Evolutionary conservation across 2,888 invertebrate genomes (phyloP).

Genomic region (Gisinianus flammeolus): DNA sequence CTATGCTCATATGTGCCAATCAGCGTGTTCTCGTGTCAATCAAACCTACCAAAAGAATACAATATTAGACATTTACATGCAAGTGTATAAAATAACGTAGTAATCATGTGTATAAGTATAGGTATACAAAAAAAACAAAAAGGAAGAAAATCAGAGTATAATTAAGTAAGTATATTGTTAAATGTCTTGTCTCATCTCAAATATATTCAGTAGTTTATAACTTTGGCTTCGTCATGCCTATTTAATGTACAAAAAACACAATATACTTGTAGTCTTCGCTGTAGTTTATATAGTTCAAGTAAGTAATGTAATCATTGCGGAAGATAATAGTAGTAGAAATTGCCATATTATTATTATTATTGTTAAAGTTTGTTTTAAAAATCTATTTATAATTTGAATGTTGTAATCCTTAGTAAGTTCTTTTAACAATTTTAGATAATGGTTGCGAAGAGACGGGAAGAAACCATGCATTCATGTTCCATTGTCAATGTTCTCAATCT

Average conservation of each 20-base stretch:
- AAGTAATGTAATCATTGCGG: background rate
- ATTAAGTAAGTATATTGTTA: background rate
- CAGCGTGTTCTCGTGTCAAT: slow-evolving; percentile 30
- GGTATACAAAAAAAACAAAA: background rate
- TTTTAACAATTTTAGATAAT: background rate
- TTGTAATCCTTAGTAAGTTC: slow-evolving; percentile 2
- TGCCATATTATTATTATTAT: background rate
- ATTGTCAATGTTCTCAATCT: slow-evolving; percentile 25
- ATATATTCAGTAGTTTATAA: no score
- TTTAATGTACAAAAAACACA: slow-evolving; percentile 8
- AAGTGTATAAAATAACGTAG: background rate
- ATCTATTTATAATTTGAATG: background rate
- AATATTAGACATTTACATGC: background rate
- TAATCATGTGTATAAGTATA: background rate
- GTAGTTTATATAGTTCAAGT: no score
- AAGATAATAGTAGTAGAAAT: background rate
- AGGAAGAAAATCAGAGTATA: background rate
- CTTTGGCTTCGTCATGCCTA: background rate
- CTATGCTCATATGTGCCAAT: slow-evolving; percentile 23
- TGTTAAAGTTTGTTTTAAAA: background rate
- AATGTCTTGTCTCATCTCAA: no score
- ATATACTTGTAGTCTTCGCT: background rate
- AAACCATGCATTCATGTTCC: slow-evolving; percentile 29
- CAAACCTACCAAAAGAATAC: slow-evolving; percentile 11
- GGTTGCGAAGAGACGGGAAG: background rate